Base-by-base conservation (phyloP, 2,888 invertebrate genomes). In the Plutella xylostella region DNA sequence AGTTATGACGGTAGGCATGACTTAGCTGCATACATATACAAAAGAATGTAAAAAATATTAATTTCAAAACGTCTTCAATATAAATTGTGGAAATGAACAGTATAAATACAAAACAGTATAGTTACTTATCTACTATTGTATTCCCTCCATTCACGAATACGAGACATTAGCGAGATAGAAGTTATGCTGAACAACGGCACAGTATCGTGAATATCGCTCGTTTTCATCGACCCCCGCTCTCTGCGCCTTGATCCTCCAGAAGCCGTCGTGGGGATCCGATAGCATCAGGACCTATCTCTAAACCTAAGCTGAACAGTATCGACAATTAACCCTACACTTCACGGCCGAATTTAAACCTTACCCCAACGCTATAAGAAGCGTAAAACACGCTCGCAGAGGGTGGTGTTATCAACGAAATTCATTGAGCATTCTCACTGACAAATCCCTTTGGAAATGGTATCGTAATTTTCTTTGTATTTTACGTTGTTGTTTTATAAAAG, bases 391-490 rank as follows among this genome's bases (percentile, higher is more conserved):
- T 6, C 28, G 28, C 6, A 28, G 28, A 31, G 30, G 31, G 42
- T 17, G 14, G 31, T 19, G 18, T 31, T 42, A 42, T 42, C 42
- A 42, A 40, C 17, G 14, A 9, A 42, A 42, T 42, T 42, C 42
- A 42, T 42, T 31, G 42, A 18, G 31, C 42, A 42, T 20, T 30
- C n/a, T 20, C 12, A 19, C 18, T 19, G 31, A 20, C 31, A 42
- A 42, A 42, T 39, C 31, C 39, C 19, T 42, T 30, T 22, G 39
- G 14, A 20, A 42, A 42, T 42, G 42, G 30, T 19, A 19, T 42
- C 30, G 19, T 42, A 21, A 42, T 42, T 30, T 42, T 42, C 42
- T 42, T 42, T 42, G 31, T 42, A 18, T 5, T 18, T 7, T 20
- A 22, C 38, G 6, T 21, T 20, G 38, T 39, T 39, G 22, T 39